Evolutionary conservation across 2,888 invertebrate species (phyloP).

Genomic region (Archaeoteleia sp.): DNA sequence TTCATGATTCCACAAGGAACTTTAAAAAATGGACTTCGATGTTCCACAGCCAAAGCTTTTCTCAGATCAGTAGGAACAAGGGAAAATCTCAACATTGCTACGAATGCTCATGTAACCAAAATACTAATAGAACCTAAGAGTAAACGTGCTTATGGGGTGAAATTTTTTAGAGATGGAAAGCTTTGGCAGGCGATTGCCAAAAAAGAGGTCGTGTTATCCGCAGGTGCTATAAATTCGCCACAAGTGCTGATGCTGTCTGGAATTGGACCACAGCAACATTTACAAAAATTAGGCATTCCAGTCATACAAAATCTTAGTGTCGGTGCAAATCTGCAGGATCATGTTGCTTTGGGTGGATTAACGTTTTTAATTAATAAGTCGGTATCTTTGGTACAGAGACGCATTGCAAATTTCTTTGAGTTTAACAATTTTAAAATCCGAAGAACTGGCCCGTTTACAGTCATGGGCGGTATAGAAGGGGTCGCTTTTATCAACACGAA

Average conservation of each 20-base stretch:
- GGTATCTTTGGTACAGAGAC: neutral
- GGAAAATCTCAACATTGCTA: constrained; percentile 68
- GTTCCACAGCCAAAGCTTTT: constrained; percentile 80
- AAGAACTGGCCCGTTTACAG: constrained; percentile 75
- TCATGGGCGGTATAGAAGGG: constrained; percentile 76
- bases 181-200: constrained; percentile 67
- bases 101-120: constrained; percentile 76
- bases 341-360: constrained; percentile 66
- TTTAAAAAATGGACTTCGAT: constrained; percentile 78
- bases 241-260: constrained; percentile 77
- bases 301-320: constrained; percentile 74
- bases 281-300: constrained; percentile 70
- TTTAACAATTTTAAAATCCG: constrained; percentile 76
- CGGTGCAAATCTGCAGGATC: constrained; percentile 77
- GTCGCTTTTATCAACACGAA: constrained; percentile 80
- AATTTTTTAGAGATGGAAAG: constrained; percentile 67
- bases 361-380: constrained; percentile 49
- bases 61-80: constrained; percentile 80
- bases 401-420: neutral
- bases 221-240: constrained; percentile 76
- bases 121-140: constrained; percentile 75
- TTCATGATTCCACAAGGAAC: constrained; percentile 80
- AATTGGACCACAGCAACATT: constrained; percentile 74
- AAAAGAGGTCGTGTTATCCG: constrained; percentile 76
- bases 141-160: constrained; percentile 72